Percentiles rank a stretch among this genome's conserved stretches.
These are phyloP conservation scores for Pandion haliaetus DNA, from an alignment of 2,113 vertebrate species.

Conservation along the genomic window DNA sequence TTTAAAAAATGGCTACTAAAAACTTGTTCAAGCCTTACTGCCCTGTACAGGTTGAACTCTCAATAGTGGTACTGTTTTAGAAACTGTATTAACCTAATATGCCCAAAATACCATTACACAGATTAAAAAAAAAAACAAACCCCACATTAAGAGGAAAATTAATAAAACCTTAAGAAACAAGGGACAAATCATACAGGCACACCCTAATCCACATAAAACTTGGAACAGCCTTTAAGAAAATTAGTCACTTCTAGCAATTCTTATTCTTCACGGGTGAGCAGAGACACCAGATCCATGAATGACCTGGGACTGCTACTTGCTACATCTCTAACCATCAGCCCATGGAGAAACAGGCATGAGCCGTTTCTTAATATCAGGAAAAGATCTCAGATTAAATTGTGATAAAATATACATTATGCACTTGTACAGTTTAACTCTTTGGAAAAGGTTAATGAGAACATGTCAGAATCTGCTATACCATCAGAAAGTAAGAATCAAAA, in stretches of 20 bases:
- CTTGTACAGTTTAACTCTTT: constrained; percentile 56
- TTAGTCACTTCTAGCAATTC: constrained; percentile 39
- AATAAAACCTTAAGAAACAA: not conserved
- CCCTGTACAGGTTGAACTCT: not conserved
- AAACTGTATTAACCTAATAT: not conserved
- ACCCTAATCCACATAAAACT: not conserved
- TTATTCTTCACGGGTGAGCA: constrained; percentile 39
- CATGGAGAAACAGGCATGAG: constrained; percentile 46
- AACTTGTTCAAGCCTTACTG: not conserved
- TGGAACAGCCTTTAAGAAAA: not conserved
- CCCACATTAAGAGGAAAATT: not conserved
- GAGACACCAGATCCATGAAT: constrained; percentile 45
- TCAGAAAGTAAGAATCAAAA: constrained; percentile 47
- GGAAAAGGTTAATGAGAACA: constrained; percentile 68
- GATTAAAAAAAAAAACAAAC: not conserved
- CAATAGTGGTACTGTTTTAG: not conserved
- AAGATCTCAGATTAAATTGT: constrained; percentile 45
- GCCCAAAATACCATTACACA: not conserved
- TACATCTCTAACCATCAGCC: constrained; percentile 60
- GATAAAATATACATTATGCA: constrained; percentile 69
- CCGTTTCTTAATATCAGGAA: constrained; percentile 55
- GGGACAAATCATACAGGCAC: not conserved
- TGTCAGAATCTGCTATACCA: constrained; percentile 62
- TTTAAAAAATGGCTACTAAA: not conserved
- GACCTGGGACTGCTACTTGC: constrained; percentile 52